Base-by-base conservation (phyloP, 2,113 vertebrate genomes). In the Microtus ochrogaster region DNA sequence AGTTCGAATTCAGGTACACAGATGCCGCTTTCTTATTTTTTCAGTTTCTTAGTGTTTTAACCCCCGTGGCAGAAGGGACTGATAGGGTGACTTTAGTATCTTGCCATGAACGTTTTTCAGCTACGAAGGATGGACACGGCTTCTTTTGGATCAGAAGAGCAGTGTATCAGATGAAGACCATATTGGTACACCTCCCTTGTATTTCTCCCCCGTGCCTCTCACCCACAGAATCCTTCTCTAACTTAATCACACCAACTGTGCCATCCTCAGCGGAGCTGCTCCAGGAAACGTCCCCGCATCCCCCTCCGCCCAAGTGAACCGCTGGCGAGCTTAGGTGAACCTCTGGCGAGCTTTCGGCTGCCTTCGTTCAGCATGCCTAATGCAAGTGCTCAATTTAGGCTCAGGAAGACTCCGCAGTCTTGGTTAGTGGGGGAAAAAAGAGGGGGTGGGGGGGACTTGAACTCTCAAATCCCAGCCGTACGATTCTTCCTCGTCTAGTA, bases 401-500 rank as follows among this genome's bases (percentile, higher is more conserved):
- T 36, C 68, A 70, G 68, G 33, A 70, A 70, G 68, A 16, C 33
- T 70, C 33, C 5, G 13, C 5, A 33, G 33, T 70, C 33, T 33
- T 33, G 66, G 12, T 36, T 70, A 70, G 66, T 14, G 36, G 65
- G 10, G 11, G 13, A 30, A 66, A 12, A 66, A 30, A 52, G n/a
- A n/a, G 0, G 14, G 14, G 52, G 52, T 0, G 0, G 65, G 28
- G 1, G 28, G 28, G 5, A 30, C 13, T 66, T 33, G 65, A 66
- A 66, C 65, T 66, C 28, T 66, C 65, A 33, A 33, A 66, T 66
- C 28, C 30, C 26, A 66, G 65, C 65, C 33, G 33, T 66, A 30
- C 12, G 28, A 66, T 33, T 66, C 65, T 33, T 66, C 65, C 10
- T 33, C 12, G 12, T 66, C 65, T 36, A 70, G 33, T 58, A 7